phyloP scores from a whole-genome alignment of 2,113 vertebrate genomes.

The Etheostoma spectabile region DNA sequence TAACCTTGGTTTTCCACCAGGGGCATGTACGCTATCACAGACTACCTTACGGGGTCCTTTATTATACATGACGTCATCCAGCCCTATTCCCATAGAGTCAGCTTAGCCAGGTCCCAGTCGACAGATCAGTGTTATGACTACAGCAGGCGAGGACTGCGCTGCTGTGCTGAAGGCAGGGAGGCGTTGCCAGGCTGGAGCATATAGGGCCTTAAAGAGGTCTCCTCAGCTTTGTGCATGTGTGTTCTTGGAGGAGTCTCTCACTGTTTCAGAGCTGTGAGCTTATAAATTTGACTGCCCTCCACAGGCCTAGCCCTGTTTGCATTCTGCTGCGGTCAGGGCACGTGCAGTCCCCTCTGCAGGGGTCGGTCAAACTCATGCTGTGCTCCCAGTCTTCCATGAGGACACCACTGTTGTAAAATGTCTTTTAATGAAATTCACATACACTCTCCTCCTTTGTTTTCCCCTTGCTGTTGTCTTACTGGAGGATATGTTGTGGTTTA shows the following conservation, averaged over 20 bases:
- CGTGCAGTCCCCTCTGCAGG: conserved; percentile 75
- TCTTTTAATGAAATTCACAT: conserved; percentile 40
- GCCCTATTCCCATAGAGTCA: conserved; percentile 32
- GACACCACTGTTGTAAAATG: conserved; percentile 37
- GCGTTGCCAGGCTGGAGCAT: conserved; percentile 34
- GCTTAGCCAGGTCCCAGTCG: conserved; percentile 45
- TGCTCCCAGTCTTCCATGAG: conserved; percentile 26
- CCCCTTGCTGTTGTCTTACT: conserved; percentile 43
- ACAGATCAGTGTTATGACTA: conserved; percentile 72
- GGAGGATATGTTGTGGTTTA: conserved; percentile 40
- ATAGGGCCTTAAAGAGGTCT: conserved; percentile 46
- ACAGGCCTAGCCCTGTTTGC: conserved; percentile 66
- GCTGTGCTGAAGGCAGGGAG: conserved; percentile 52
- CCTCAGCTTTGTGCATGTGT: conserved; percentile 46
- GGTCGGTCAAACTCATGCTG: conserved; percentile 54
- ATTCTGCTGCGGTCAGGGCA: conserved; percentile 74
- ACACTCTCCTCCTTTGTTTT: conserved; percentile 17
- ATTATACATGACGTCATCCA: conserved; percentile 68
- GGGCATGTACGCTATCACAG: conserved; percentile 55
- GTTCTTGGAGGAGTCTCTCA: conserved; percentile 51
- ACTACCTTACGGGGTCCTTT: conserved; percentile 45
- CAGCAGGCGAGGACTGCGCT: conserved; percentile 49
- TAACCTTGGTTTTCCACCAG: conserved; percentile 62
- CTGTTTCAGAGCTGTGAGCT: conserved; percentile 65
- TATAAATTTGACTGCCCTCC: conserved; percentile 75